These are phyloP conservation scores for Prolemur simus DNA, from an alignment of 2,113 vertebrate species.

Conservation along the genomic window DNA sequence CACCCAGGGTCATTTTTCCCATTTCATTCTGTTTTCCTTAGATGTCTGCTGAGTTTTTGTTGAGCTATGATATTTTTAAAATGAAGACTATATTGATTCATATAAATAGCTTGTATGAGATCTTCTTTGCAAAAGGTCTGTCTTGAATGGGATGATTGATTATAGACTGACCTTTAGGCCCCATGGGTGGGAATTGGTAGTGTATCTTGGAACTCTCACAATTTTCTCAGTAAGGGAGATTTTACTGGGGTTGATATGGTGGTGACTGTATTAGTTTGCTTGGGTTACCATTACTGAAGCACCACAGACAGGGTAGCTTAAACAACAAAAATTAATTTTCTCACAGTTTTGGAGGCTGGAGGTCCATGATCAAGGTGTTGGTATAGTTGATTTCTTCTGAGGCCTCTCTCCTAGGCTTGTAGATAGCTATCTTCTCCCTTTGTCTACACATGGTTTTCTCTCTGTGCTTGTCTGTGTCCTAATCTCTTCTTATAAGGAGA, in stretches of 20 bases:
- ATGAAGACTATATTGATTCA: neutral
- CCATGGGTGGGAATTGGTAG: neutral
- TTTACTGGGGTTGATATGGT: neutral
- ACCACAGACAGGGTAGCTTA: neutral
- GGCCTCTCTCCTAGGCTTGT: neutral
- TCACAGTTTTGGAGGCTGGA: neutral
- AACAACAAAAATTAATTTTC: neutral
- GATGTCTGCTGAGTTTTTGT: neutral
- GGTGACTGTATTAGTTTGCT: neutral
- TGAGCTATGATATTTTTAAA: conserved; percentile 26
- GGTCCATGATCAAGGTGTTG: neutral
- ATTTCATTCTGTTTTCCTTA: neutral
- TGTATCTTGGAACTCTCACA: neutral
- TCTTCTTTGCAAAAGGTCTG: neutral
- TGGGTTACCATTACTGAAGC: neutral
- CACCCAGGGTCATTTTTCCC: neutral
- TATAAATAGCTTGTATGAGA: neutral
- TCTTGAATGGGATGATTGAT: neutral
- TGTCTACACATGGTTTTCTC: neutral
- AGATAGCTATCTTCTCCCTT: neutral
- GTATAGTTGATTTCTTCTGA: neutral
- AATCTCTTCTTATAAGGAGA: neutral
- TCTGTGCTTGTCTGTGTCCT: neutral
- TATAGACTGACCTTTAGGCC: neutral
- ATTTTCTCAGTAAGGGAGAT: neutral